These are phyloP conservation scores for Xestia ashworthii DNA, from an alignment of 2,888 invertebrate genomes.

Conservation along the genomic window DNA sequence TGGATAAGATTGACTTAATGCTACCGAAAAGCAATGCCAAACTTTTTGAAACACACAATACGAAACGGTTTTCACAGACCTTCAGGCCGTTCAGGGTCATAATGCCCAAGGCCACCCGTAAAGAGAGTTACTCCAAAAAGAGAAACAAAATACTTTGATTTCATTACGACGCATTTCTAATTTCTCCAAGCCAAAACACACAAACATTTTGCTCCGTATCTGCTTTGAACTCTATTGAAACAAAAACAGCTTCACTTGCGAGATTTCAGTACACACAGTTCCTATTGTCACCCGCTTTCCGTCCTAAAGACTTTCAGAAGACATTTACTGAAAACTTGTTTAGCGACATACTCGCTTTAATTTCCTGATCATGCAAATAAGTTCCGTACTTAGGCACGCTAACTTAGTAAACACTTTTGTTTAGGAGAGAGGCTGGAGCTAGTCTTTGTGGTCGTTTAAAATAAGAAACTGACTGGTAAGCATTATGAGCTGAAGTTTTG, in stretches of 20 bases:
- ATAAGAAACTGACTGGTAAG: not conserved
- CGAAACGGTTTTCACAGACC: not conserved
- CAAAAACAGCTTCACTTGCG: slow-evolving; percentile 33
- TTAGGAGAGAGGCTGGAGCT: slow-evolving; percentile 11
- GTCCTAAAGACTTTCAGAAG: slow-evolving; percentile 48
- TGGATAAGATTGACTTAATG: not conserved
- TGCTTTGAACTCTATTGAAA: slow-evolving; percentile 20
- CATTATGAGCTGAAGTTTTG: not conserved
- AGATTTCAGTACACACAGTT: slow-evolving; percentile 6
- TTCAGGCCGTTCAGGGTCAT: not conserved
- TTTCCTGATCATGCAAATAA: slow-evolving; percentile 61
- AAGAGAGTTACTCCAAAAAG: not conserved
- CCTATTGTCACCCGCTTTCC: slow-evolving; percentile 44
- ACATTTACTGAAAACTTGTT: slow-evolving; percentile 49
- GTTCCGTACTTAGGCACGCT: slow-evolving; percentile 28
- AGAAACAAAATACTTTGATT: not conserved
- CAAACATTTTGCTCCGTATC: slow-evolving; percentile 5
- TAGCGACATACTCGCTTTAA: slow-evolving; percentile 48
- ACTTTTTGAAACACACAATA: not conserved
- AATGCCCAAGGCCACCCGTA: too few species aligned
- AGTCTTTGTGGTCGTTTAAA: not conserved
- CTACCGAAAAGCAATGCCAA: not conserved
- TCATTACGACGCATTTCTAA: not conserved
- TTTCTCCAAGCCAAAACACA: not conserved
- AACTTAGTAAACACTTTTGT: slow-evolving; percentile 12